Evolutionary conservation across 2,888 invertebrate species (phyloP).

Genomic region (Drosophila crucigera): DNA sequence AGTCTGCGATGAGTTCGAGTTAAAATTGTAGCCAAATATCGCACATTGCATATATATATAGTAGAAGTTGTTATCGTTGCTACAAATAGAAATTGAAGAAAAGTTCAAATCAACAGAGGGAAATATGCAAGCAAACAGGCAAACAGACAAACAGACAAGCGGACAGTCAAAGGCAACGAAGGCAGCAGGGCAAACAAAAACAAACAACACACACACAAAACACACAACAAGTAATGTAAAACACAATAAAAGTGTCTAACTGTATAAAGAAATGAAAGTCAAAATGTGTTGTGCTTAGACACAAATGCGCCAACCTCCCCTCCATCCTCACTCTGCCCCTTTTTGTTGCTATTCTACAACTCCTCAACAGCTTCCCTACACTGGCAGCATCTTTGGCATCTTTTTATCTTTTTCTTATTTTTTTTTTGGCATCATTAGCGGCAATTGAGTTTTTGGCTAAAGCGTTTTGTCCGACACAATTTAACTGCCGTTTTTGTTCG

Average conservation of each 20-base stretch:
- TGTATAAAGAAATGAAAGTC: slow-evolving; percentile 78
- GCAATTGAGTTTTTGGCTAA: slow-evolving; percentile 63
- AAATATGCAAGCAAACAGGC: slow-evolving; percentile 63
- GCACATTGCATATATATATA: slow-evolving; percentile 58
- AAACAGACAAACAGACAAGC: slow-evolving; percentile 30
- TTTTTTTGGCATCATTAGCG: slow-evolving; percentile 52
- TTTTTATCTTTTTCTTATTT: not conserved
- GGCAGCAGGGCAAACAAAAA: slow-evolving; percentile 33
- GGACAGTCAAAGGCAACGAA: slow-evolving; percentile 16
- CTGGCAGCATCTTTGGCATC: slow-evolving; percentile 53
- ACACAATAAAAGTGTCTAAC: slow-evolving; percentile 80
- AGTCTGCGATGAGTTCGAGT: slow-evolving; percentile 6
- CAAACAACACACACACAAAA: slow-evolving; percentile 3
- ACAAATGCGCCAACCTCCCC: slow-evolving; percentile 10
- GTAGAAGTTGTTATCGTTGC: slow-evolving; percentile 62
- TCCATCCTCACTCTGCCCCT: not conserved
- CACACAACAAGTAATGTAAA: slow-evolving; percentile 58
- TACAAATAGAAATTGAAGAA: slow-evolving; percentile 76
- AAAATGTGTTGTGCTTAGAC: slow-evolving; percentile 36
- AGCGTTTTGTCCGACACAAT: slow-evolving; percentile 47
- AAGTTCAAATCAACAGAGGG: slow-evolving; percentile 65
- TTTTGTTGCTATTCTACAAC: not conserved
- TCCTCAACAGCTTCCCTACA: not conserved
- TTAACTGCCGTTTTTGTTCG: slow-evolving; percentile 26
- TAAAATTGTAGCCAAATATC: slow-evolving; percentile 52